These are phyloP conservation scores for Cyanocitta stelleri DNA, from an alignment of 2,113 vertebrate genomes.

Conservation along the genomic window DNA sequence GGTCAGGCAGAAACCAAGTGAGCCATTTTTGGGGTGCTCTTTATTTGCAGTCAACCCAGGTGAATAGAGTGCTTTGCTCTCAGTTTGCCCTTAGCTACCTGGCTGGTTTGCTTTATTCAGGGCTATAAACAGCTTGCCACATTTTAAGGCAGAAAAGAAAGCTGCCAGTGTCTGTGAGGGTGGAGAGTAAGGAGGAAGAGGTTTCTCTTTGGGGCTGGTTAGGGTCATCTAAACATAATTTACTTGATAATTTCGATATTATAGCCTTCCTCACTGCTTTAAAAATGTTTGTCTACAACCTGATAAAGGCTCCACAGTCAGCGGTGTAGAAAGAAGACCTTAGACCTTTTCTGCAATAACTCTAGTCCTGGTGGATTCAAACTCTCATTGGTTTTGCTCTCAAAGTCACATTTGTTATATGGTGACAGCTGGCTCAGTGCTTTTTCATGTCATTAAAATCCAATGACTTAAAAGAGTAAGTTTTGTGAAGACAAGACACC, in stretches of 20 bases:
- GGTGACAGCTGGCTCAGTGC: conserved; percentile 43
- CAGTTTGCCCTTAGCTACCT: not conserved
- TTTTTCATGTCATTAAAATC: conserved; percentile 54
- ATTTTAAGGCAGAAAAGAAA: not conserved
- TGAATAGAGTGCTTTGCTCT: not conserved
- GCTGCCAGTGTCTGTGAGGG: not conserved
- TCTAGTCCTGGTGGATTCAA: conserved; percentile 33
- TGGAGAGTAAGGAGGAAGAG: not conserved
- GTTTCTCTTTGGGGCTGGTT: not conserved
- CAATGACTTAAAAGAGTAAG: conserved; percentile 27
- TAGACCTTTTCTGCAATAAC: conserved; percentile 46
- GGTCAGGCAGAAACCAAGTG: not conserved
- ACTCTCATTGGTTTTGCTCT: conserved; percentile 46
- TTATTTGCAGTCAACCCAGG: not conserved
- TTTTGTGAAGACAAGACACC: not conserved
- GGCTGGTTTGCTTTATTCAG: not conserved
- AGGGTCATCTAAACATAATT: not conserved
- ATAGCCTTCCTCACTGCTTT: not conserved
- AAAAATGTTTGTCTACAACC: not conserved
- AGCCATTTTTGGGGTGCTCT: not conserved
- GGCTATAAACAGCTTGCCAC: not conserved
- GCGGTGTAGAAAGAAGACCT: conserved; percentile 3
- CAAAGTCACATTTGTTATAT: conserved; percentile 49
- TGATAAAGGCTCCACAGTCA: conserved; percentile 7
- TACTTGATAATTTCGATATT: not conserved